Base-by-base conservation (phyloP, 2,888 invertebrate genomes). In the Drosophila peninsularis region DNA sequence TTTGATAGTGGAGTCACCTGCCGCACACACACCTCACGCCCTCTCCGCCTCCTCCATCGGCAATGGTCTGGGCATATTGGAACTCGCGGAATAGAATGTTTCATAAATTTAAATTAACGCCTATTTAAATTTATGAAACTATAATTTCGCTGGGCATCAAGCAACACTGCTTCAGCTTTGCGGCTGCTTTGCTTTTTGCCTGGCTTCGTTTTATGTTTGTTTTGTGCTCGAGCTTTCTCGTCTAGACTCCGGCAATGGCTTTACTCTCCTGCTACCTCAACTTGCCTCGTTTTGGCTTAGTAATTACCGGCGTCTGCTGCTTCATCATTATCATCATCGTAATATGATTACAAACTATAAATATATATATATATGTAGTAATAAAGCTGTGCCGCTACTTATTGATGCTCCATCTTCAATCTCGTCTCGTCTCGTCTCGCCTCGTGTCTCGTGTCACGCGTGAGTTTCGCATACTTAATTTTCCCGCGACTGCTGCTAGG, bases 91-190 rank as follows among this genome's bases (percentile, higher is more conserved):
- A 80, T 80, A 80, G 78, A 78, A 79, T 84, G 79, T 82, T 85
- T 82, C 78, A 78, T 68, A 75, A 81, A 75, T 75, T 85, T 85
- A 84, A 85, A 82, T 80, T 82, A 85, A 86, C 89, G 84, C 88
- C 85, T 82, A 86, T 88, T 88, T 88, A 73, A 82, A n/a, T n/a
- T n/a, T n/a, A n/a, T n/a, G n/a, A n/a, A n/a, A n/a, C n/a, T n/a
- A n/a, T n/a, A n/a, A n/a, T 82, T 85, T 86, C 49, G 73, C 61
- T 57, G 45, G 60, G 47, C 50, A 47, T 24, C 62, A 45, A 50
- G 56, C 41, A 49, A 58, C 68, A 37, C 61, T n/a, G 6, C 36
- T 21, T 41, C 17, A 42, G 34, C 7, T 21, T 57, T 39, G 24
- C 30, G 36, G 19, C 34, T 73, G 24, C 47, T 50, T 34, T 56